A percentile compares a stretch with the other conserved stretches of the same genome.
phyloP scores from a whole-genome alignment of 37 sponge, comb jelly and placozoan species.

The Geodia barretti region DNA sequence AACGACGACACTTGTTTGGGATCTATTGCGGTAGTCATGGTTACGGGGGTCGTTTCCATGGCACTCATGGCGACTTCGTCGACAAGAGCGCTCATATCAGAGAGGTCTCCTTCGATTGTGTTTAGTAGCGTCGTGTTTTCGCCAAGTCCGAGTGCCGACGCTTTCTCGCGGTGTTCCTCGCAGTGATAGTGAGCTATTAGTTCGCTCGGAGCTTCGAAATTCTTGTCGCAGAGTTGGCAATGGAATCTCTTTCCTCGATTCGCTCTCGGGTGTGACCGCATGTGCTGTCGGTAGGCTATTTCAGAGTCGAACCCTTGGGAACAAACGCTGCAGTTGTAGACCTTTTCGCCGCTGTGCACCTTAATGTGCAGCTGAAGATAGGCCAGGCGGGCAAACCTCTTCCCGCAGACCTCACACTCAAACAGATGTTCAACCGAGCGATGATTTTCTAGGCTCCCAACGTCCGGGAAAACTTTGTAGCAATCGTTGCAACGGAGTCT shows the following conservation, averaged over 20 bases:
- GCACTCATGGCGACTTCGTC: constrained; percentile 30
- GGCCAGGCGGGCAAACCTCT: constrained; percentile 64
- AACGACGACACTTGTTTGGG: not conserved
- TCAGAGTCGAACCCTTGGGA: constrained; percentile 38
- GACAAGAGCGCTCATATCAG: constrained; percentile 36
- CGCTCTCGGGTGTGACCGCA: constrained; percentile 55
- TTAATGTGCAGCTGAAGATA: constrained; percentile 68
- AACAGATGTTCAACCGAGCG: constrained; percentile 40
- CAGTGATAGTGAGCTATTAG: constrained; percentile 45
- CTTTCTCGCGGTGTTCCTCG: constrained; percentile 48
- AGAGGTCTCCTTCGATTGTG: not conserved
- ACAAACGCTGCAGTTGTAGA: constrained; percentile 59
- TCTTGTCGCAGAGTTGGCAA: constrained; percentile 47
- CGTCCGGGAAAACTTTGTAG: constrained; percentile 48
- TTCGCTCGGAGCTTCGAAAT: constrained; percentile 17
- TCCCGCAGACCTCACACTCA: constrained; percentile 66
- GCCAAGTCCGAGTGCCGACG: constrained; percentile 14
- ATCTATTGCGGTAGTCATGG: no score
- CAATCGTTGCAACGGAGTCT: constrained; percentile 51
- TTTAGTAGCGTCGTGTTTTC: constrained; percentile 8
- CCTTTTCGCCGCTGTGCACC: constrained; percentile 48
- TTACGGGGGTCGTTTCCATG: not conserved
- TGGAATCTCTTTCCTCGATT: constrained; percentile 2
- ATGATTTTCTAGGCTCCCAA: constrained; percentile 41
- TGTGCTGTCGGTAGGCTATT: constrained; percentile 61